Conservation (phyloP, 2,888 invertebrate species). For the Physocephala rufipes region DNA sequence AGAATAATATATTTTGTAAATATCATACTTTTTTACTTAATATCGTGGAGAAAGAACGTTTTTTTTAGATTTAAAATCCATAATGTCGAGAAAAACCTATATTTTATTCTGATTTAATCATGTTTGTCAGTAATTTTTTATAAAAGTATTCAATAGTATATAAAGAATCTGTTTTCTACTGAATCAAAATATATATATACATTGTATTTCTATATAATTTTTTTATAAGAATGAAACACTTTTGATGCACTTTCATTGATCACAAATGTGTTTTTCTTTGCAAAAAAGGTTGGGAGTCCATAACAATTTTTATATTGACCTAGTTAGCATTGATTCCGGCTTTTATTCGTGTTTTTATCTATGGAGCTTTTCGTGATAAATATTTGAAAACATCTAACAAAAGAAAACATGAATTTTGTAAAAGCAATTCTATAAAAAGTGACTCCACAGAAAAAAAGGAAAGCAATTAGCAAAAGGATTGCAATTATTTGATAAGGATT, state of each 20-base stretch:
- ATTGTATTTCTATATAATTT: background rate
- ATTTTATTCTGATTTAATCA: background rate
- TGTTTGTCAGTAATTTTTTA: background rate
- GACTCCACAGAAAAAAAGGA: no score
- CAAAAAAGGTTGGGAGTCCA: no score
- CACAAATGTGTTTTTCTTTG: no score
- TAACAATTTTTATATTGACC: no score
- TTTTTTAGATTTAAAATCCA: background rate
- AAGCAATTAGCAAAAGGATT: no score
- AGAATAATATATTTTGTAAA: constrained; percentile 19
- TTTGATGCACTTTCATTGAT: no score
- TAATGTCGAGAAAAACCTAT: background rate
- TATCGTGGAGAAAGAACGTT: background rate
- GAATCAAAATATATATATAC: constrained; percentile 9
- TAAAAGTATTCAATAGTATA: background rate
- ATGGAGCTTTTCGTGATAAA: no score
- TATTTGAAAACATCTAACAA: no score
- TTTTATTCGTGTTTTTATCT: no score
- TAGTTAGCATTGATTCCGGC: no score
- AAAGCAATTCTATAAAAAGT: no score
- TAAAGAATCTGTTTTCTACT: background rate
- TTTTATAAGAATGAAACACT: background rate
- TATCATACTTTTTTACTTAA: constrained; percentile 9
- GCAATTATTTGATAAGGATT: background rate
- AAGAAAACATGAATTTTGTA: no score